A percentile compares a stretch with the other conserved stretches of the same genome.
Conservation (phyloP, 1,140 invertebrate species). For the Nephila pilipes region DNA sequence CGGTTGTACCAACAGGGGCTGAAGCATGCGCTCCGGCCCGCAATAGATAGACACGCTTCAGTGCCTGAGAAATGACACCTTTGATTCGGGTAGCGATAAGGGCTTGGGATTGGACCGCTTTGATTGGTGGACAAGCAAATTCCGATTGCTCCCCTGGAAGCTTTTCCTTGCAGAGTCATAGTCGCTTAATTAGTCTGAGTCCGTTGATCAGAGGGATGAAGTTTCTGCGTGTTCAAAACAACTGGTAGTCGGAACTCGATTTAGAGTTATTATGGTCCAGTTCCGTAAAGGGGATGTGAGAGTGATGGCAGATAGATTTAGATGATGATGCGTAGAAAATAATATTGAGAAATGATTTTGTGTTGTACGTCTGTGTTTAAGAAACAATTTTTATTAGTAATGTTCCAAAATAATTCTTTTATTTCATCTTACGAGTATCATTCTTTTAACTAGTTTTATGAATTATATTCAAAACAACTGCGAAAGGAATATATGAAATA, state of each 20-base stretch:
- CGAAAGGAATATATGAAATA: too few relatives aligned
- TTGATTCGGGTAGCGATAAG: slow-evolving; percentile 65
- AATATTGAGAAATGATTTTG: too few relatives aligned
- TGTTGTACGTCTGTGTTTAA: too few relatives aligned
- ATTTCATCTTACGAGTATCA: too few relatives aligned
- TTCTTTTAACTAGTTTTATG: too few relatives aligned
- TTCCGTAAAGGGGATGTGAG: not conserved
- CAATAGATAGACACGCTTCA: slow-evolving; percentile 64
- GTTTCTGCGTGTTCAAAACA: slow-evolving; percentile 1
- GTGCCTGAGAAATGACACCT: slow-evolving; percentile 74
- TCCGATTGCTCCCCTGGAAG: slow-evolving; percentile 51
- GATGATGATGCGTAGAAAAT: too few relatives aligned
- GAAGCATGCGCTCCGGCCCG: not conserved
- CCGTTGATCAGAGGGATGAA: slow-evolving; percentile 7
- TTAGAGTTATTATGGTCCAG: slow-evolving; percentile 15
- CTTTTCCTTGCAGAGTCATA: not conserved
- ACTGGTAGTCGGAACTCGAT: not conserved
- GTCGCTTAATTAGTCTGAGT: slow-evolving; percentile 52
- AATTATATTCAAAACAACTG: too few relatives aligned
- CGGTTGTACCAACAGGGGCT: slow-evolving; percentile 25
- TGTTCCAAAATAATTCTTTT: too few relatives aligned
- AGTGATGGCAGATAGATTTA: too few relatives aligned
- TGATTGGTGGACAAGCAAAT: slow-evolving; percentile 61
- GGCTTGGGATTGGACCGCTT: slow-evolving; percentile 16
- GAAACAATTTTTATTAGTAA: too few relatives aligned